Evolutionary conservation across 2,797 vertebrate species (phyloP).

Genomic region (Mus caroli): DNA sequence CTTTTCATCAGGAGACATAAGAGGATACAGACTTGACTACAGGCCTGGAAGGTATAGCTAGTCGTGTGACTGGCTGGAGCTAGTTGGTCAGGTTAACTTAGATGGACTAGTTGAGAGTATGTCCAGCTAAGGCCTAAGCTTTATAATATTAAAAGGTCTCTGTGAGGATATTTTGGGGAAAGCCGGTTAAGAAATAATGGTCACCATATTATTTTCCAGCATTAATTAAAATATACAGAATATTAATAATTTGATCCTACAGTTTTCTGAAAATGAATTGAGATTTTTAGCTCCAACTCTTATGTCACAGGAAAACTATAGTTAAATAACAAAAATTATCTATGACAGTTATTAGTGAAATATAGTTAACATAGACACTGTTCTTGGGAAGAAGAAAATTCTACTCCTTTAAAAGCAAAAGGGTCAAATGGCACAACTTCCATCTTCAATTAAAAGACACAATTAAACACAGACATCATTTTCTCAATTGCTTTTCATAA

Average conservation of each 20-base stretch:
- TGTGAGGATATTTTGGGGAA: not conserved
- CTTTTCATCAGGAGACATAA: not conserved
- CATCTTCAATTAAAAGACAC: not conserved
- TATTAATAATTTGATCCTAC: not conserved
- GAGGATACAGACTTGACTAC: not conserved
- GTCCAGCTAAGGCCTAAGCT: not conserved
- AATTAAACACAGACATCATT: constrained; percentile 24
- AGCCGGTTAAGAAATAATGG: not conserved
- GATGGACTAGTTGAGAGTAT: not conserved
- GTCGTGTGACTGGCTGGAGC: not conserved
- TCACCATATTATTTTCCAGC: not conserved
- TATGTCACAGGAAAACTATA: constrained; percentile 27
- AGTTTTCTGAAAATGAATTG: constrained; percentile 38
- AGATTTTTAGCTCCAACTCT: constrained; percentile 52
- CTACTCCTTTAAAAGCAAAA: constrained; percentile 48
- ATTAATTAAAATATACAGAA: not conserved
- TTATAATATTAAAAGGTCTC: not conserved
- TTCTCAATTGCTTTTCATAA: constrained; percentile 36
- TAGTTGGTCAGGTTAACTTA: not conserved
- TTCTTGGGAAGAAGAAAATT: constrained; percentile 38
- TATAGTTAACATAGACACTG: constrained; percentile 16
- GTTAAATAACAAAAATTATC: constrained; percentile 20
- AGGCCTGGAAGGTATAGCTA: not conserved
- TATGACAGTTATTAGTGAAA: constrained; percentile 59
- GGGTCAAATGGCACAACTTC: not conserved